Conservation (phyloP, 2,797 vertebrate genomes). For the Phalloptychus januarius region DNA sequence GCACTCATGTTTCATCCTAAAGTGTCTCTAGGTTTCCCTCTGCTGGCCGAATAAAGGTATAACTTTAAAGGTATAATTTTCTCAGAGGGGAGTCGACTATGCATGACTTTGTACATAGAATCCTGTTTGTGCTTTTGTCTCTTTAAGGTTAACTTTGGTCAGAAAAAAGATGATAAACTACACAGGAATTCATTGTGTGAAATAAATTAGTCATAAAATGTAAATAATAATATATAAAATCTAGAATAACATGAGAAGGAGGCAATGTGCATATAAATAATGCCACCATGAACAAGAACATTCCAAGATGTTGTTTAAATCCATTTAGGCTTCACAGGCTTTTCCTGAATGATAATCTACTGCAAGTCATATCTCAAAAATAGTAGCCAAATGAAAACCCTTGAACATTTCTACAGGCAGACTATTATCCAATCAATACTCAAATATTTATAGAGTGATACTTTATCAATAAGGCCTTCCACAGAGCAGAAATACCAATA, state of each 20-base stretch:
- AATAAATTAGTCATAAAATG: too few relatives aligned
- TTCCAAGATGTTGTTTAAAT: not conserved
- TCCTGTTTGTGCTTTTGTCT: not conserved
- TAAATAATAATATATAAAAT: not conserved
- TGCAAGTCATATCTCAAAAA: not conserved
- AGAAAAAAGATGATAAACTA: not conserved
- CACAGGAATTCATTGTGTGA: not conserved
- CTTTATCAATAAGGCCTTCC: not conserved
- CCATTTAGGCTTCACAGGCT: too few relatives aligned
- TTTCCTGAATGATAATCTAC: not conserved
- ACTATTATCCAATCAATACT: not conserved
- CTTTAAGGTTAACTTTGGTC: not conserved
- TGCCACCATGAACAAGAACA: not conserved
- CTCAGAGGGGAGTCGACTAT: not conserved
- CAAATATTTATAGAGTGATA: not conserved
- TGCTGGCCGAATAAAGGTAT: slow-evolving; percentile 32
- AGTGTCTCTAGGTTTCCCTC: slow-evolving; percentile 9
- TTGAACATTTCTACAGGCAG: not conserved
- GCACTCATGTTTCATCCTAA: not conserved
- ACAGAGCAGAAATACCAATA: not conserved
- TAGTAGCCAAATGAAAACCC: not conserved
- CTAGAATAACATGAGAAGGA: not conserved
- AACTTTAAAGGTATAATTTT: too few relatives aligned
- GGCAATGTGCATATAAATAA: not conserved
- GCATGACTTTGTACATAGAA: not conserved